Base-by-base conservation (phyloP, 2,113 vertebrate species). In the Channa maculata region DNA sequence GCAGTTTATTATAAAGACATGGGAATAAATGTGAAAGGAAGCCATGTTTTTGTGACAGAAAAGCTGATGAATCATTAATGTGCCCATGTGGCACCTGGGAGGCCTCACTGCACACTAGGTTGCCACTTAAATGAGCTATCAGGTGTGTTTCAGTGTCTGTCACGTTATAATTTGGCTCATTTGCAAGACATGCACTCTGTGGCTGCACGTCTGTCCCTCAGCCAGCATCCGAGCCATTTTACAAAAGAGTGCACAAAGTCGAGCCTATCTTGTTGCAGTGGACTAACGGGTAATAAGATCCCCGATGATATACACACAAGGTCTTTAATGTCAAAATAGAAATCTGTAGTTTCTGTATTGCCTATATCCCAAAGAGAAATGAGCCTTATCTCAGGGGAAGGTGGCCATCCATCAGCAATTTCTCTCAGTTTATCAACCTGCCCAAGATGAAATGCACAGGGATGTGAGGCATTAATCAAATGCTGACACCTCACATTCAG, bases 391-490 rank as follows among this genome's bases (percentile, higher is more conserved):
- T 83, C 53, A 4, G 71, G 75, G 75, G 57, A 86, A 63, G 88
- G 87, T 76, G 85, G 79, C 87, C 86, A 93, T 93, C 91, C 84
- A 88, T 93, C 92, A 94, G 82, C 77, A 58, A 81, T 79, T 84
- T 83, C 85, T 89, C 71, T 13, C 59, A 62, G 89, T 88, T 90
- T 92, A 93, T 94, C 91, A 88, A 84, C 65, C 85, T 87, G 78
- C 75, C 81, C 67, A 54, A 88, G 77, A 83, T 54, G 45, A 77
- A 85, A 85, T 34, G 57, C 77, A 65, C 83, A 77, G 74, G 87
- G 88, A 92, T 91, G 89, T 91, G 86, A 70, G 65, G 50, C 89
- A 93, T 93, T 91, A 77, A 94, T 93, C 91, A 94, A 89, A 88
- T n/a, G 51, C 82, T 86, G 91, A 92, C 92, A 86, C 45, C 57